A percentile compares a stretch with the other conserved stretches of the same genome.
Evolutionary conservation across 2,113 vertebrate species (phyloP).

Genomic region (Turdus rufiventris): DNA sequence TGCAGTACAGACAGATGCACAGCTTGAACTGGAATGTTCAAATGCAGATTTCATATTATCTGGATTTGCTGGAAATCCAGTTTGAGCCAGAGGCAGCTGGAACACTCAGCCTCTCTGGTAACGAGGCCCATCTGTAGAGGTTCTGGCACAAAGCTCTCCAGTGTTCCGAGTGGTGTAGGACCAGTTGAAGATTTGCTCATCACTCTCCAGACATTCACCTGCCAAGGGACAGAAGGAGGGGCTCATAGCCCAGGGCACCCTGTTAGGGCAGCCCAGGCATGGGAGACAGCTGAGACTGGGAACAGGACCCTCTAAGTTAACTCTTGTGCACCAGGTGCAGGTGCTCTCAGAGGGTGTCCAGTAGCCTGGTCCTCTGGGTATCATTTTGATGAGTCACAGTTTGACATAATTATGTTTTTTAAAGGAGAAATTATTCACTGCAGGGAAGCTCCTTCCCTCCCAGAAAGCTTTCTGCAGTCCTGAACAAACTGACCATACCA

Average conservation of each 20-base stretch:
- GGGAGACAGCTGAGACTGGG: not conserved
- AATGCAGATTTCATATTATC: not conserved
- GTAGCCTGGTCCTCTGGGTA: not conserved
- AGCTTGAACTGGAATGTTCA: not conserved
- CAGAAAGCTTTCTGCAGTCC: not conserved
- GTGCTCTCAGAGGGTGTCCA: not conserved
- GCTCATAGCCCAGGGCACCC: not conserved
- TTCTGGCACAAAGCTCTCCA: not conserved
- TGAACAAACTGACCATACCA: not conserved
- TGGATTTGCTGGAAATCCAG: not conserved
- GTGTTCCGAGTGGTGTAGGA: not conserved
- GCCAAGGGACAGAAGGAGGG: not conserved
- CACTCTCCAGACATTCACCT: not conserved
- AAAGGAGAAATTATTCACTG: not conserved
- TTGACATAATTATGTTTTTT: not conserved
- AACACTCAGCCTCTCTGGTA: not conserved
- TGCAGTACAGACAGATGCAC: not conserved
- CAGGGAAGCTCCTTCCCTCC: not conserved
- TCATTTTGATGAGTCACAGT: not conserved
- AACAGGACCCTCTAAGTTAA: not conserved
- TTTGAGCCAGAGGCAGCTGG: not conserved
- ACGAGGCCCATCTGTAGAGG: not conserved
- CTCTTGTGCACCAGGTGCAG: not conserved
- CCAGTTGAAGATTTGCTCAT: not conserved
- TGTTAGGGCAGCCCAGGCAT: rapidly evolving